A percentile compares a stretch with the other conserved stretches of the same genome.
phyloP scores from a whole-genome alignment of 2,888 invertebrate species.

The Drosophila prolongata region DNA sequence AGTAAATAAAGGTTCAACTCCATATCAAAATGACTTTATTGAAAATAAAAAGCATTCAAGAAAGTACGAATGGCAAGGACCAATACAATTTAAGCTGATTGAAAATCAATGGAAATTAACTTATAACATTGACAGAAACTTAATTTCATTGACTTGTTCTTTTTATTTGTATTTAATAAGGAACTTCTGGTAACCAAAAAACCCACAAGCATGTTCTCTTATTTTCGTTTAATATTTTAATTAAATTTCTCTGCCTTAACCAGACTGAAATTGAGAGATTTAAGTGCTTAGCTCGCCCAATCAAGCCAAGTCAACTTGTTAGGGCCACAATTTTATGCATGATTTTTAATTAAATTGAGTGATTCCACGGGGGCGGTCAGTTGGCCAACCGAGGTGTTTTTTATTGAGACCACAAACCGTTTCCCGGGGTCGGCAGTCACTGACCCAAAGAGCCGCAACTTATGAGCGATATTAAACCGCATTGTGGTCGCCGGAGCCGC shows the following conservation, averaged over 20 bases:
- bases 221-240: constrained; percentile 13
- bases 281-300: constrained; percentile 1
- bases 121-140: not conserved
- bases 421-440: not conserved
- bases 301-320: constrained; percentile 6
- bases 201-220: not conserved
- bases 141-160: not conserved
- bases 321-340: constrained; percentile 16
- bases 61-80: not conserved
- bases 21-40: constrained; percentile 30
- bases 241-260: constrained; percentile 8
- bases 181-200: not conserved
- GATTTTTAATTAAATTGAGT: constrained; percentile 65
- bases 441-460: constrained; percentile 13
- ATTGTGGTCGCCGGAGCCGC: constrained; percentile 47
- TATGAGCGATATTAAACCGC: constrained; percentile 50
- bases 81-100: not conserved
- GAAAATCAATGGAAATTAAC: constrained; percentile 1
- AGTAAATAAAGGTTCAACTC: constrained; percentile 26
- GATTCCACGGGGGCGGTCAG: constrained; percentile 44
- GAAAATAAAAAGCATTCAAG: constrained; percentile 6
- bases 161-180: not conserved
- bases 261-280: constrained; percentile 1
- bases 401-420: constrained; percentile 49
- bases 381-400: constrained; percentile 13